Base-by-base conservation (phyloP, 2,797 vertebrate species). In the Pseudochirops cupreus region DNA sequence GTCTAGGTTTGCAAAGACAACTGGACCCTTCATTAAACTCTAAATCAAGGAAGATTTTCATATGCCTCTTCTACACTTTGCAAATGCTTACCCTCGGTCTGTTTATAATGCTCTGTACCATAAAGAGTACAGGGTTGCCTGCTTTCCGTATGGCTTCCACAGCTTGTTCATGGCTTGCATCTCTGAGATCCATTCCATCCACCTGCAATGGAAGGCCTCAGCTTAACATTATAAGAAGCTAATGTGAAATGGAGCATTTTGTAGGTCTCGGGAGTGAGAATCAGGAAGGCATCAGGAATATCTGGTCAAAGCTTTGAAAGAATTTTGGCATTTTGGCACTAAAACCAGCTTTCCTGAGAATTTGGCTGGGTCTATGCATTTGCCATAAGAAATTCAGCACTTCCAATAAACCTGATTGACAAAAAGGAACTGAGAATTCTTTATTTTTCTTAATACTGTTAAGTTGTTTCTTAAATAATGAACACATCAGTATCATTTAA, bases 111-210 rank as follows among this genome's bases (percentile, higher is more conserved):
- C 99, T 99, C 99, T 99, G 99, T 96, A 99, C 99, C 99, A 99
- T 98, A 98, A 99, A 99, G 97, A 99, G 98, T 97, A 99, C 99
- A 2, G 99, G 99, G 98, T 99, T 99, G 96, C 99, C 99, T 97
- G 99, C 99, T 98, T 99, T 99, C 97, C 99, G 99, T 98, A 99
- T 99, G 98, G 99, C 99, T 98, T 99, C 99, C 98, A 99, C 99
- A 89, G 99, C 99, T 99, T 99, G 99, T 97, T 99, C 99, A 0
- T 99, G 99, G 98, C 99, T 99, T 94, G 99, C 99, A 96, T 99
- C 99, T 98, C 99, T 99, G 96, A 99, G 99, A 97, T 99, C 99
- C 94, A 99, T 99, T 96, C 99, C 99, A 96, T 99, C 99, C 99
- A 99, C 99, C 99, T 99, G 99, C 95, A 97, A 99, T 98, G 98